Percentiles rank a stretch among this genome's conserved stretches.
phyloP scores from a whole-genome alignment of 2,797 vertebrate species.

The Erithacus rubecula region DNA sequence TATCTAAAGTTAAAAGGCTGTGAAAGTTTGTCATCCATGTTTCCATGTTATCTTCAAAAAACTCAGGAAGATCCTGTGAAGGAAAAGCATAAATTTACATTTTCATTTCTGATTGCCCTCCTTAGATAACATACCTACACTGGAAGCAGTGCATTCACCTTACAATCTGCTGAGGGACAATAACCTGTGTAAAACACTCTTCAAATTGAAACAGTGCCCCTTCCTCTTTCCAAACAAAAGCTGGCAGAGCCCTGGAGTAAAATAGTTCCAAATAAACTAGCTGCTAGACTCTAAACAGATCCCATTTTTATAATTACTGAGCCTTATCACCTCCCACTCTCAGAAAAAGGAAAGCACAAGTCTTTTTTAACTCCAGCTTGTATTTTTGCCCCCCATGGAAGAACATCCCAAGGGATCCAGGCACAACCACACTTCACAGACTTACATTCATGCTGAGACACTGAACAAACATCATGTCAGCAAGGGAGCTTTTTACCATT shows the following conservation, averaged over 20 bases:
- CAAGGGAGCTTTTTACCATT: background rate
- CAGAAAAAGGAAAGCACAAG: background rate
- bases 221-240: background rate
- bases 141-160: background rate
- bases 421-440: background rate
- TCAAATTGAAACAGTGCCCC: background rate
- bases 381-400: background rate
- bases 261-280: background rate
- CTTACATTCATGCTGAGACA: background rate
- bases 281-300: background rate
- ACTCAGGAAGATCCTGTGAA: constrained; percentile 95
- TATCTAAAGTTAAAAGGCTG: constrained; percentile 93
- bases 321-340: background rate
- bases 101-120: background rate
- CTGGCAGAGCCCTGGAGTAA: background rate
- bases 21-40: constrained; percentile 99
- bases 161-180: background rate
- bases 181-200: background rate
- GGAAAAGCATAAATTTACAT: background rate
- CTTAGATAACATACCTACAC: background rate
- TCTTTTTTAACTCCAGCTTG: background rate
- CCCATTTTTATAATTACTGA: background rate
- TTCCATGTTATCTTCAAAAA: constrained; percentile 99
- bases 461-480: background rate
- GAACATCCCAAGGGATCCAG: background rate